Base-by-base conservation (phyloP, 2,888 invertebrate genomes). In the Leucophenga maculata region DNA sequence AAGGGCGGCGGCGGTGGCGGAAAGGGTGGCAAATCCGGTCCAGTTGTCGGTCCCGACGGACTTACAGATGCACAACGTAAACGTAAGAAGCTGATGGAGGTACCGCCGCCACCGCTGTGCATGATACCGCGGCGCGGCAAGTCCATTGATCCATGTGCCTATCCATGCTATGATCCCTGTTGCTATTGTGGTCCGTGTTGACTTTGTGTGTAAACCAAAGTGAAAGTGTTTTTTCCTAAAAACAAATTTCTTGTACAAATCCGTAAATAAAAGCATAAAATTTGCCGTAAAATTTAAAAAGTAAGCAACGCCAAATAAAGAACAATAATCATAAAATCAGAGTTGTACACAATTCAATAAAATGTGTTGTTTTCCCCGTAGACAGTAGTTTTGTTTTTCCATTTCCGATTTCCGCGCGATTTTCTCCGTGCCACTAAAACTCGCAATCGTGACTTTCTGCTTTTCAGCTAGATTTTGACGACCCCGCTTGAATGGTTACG, bases 1-100 rank as follows among this genome's bases (percentile, higher is more conserved):
- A 52, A 65, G 48, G 44, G 13, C 44, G 60, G 52, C 8, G 66
- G 44, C 22, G 32, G n/a, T 39, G 54, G 11, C n/a, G 62, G 64
- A 44, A 88, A 89, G 71, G 83, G 88, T 9, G 86, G 89, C 1
- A 89, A 46, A 71, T 71, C 71, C 6, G 9, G 67, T 1, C 46
- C 69, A 18, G 65, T 67, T 1, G 32, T 70, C 4, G 84, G 78
- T 1, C 48, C 67, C 0, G 85, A 78, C 48, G 78, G 79, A 0
- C 68, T 81, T 0, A 80, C 73, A 0, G 72, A 69, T 39, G 65
- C 54, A 1, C 72, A 83, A 32, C 75, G 83, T 6, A 70, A 32
- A 18, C 78, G 71, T 14, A 69, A 67, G 3, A 59, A 14, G 1
- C 72, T 83, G 14, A 66, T 52, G 11, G 71, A 80, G 32, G 69